Conservation (phyloP, 1,140 invertebrate species). For the Brachionus paranguensis region DNA sequence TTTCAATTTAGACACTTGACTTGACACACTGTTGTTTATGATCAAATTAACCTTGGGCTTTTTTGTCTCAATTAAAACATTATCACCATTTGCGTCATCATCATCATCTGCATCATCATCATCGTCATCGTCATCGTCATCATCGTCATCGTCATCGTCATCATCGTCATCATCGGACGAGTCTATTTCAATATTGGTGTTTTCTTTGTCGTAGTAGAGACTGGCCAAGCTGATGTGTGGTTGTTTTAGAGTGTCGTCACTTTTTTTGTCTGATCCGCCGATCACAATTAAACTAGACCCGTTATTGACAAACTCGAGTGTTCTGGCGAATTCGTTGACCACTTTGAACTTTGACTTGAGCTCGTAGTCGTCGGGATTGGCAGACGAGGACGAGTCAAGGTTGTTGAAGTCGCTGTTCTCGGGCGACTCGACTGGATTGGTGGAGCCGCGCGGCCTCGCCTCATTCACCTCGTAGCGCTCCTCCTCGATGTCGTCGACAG, state of each 20-base stretch:
- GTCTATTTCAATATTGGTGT: neutral
- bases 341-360: neutral
- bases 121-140: neutral
- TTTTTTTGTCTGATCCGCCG: neutral
- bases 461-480: neutral
- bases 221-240: neutral
- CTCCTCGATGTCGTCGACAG: neutral
- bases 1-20: neutral
- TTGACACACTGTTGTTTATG: conserved; percentile 1
- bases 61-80: neutral
- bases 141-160: neutral
- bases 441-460: neutral
- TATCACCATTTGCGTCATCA: neutral
- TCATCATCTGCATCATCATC: neutral
- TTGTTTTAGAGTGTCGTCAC: neutral
- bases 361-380: neutral
- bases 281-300: neutral
- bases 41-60: neutral
- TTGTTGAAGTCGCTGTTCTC: neutral
- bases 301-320: neutral
- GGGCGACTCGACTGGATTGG: neutral
- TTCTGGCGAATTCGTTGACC: neutral
- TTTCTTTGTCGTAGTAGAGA: neutral
- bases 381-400: neutral
- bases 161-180: neutral